Base-by-base conservation (phyloP, 2,797 vertebrate genomes). In the Liparis tanakae region DNA sequence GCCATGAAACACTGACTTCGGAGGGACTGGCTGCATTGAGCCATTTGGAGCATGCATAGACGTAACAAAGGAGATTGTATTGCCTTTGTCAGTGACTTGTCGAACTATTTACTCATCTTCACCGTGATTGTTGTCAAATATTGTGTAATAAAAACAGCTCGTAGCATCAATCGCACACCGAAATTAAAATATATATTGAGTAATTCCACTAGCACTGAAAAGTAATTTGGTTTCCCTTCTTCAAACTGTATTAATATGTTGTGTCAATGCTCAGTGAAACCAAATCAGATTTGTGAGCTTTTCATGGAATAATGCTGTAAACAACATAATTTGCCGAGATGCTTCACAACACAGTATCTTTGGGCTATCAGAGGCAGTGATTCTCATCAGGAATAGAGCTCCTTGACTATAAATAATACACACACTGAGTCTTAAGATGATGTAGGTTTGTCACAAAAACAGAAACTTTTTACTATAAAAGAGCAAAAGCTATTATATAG, bases 371-470 rank as follows among this genome's bases (percentile, higher is more conserved):
- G 48, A 79, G 67, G 44, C 72, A 82, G 50, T 41, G 67, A 65
- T 68, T 72, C 57, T 85, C 56, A 70, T 83, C 80, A 79, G 65
- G 39, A 80, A 58, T 13, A 71, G 36, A 79, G 89, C 94, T 94
- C 93, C 95, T 93, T 94, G 92, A 95, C 89, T 92, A 93, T 86
- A 94, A 95, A 95, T 95, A 95, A 95, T 25, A 94, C 93, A 95
- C 92, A 94, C 94, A 92, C 94, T 91, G 20, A 94, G 93, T 93
- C 91, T 92, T 94, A 57, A 62, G 54, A 76, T 46, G 43, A 48
- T 51, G 50, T 39, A 46, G 54, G 94, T 92, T 90, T 93, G 93
- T 93, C 94, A 93, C 93, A 88, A 91, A 93, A 93, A 93, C 95
- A 91, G 95, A 95, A 95, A 92, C 90, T 93, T 95, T 95, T 95